These are phyloP conservation scores for Calypte anna DNA, from an alignment of 2,113 vertebrate genomes.

Conservation along the genomic window DNA sequence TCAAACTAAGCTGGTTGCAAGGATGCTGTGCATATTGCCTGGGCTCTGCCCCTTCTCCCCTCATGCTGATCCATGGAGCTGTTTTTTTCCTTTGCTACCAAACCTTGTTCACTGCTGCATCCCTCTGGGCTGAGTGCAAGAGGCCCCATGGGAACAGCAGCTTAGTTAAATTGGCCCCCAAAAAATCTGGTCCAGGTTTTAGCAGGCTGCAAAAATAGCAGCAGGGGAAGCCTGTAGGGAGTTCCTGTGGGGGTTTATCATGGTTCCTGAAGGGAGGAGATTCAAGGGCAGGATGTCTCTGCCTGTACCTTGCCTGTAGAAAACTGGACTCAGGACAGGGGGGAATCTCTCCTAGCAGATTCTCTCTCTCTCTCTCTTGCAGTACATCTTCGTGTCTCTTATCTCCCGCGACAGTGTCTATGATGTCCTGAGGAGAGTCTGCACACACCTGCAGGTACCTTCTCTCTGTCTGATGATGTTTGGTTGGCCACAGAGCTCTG, in stretches of 20 bases:
- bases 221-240: neutral
- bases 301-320: neutral
- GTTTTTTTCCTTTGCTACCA: rapidly evolving
- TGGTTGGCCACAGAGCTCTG: neutral
- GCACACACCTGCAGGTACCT: slow-evolving; percentile 91
- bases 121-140: neutral
- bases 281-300: slow-evolving; percentile 13
- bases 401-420: slow-evolving; percentile 94
- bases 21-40: rapidly evolving
- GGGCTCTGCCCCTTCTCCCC: neutral
- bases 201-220: slow-evolving; percentile 56
- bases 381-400: slow-evolving; percentile 94
- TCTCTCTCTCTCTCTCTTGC: slow-evolving; percentile 4
- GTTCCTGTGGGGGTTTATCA: rapidly evolving
- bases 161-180: neutral
- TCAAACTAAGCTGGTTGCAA: neutral
- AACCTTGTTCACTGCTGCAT: rapidly evolving
- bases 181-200: slow-evolving; percentile 47
- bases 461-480: rapidly evolving
- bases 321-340: rapidly evolving
- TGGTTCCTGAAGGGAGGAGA: neutral
- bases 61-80: rapidly evolving
- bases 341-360: neutral
- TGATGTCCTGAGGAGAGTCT: slow-evolving; percentile 89
- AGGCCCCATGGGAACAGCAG: neutral